Evolutionary conservation across 2,888 invertebrate genomes (phyloP).

Genomic region (Xiphydria camelus): DNA sequence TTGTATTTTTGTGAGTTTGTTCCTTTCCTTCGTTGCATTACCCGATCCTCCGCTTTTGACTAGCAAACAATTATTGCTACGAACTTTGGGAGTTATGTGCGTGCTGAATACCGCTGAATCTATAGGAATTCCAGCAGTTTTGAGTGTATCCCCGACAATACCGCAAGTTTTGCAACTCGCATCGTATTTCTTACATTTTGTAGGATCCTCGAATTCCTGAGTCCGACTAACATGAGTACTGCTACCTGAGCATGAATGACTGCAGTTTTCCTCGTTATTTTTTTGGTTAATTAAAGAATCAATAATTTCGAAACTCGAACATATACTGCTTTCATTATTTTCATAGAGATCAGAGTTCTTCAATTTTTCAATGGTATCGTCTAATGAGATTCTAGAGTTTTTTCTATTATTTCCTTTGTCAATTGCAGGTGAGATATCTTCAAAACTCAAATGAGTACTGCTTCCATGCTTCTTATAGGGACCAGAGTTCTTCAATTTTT

Average conservation of each 20-base stretch:
- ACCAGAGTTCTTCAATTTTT: too few species aligned
- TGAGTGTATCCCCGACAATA: slow-evolving; percentile 14
- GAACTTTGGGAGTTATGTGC: not conserved
- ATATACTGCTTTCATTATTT: slow-evolving; percentile 7
- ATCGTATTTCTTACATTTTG: not conserved
- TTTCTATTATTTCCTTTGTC: not conserved
- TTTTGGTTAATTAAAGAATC: too few species aligned
- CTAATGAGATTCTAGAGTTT: too few species aligned
- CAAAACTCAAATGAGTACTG: not conserved
- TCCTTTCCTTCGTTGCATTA: too few species aligned
- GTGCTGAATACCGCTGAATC: too few species aligned
- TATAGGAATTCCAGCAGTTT: slow-evolving; percentile 10
- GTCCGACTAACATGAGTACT: slow-evolving; percentile 18
- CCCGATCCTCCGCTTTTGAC: not conserved
- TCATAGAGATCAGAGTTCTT: slow-evolving; percentile 15
- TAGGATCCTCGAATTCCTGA: not conserved
- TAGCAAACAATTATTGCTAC: not conserved
- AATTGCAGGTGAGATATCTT: slow-evolving; percentile 13
- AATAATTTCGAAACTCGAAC: too few species aligned
- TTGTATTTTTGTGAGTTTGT: slow-evolving; percentile 22
- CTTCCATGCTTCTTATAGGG: too few species aligned
- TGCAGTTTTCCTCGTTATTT: too few species aligned
- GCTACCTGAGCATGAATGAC: slow-evolving; percentile 15
- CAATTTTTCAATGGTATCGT: too few species aligned
- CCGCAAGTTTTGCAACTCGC: not conserved